These are phyloP conservation scores for Apolygus lucorum DNA, from an alignment of 1,140 invertebrate species.

Conservation along the genomic window DNA sequence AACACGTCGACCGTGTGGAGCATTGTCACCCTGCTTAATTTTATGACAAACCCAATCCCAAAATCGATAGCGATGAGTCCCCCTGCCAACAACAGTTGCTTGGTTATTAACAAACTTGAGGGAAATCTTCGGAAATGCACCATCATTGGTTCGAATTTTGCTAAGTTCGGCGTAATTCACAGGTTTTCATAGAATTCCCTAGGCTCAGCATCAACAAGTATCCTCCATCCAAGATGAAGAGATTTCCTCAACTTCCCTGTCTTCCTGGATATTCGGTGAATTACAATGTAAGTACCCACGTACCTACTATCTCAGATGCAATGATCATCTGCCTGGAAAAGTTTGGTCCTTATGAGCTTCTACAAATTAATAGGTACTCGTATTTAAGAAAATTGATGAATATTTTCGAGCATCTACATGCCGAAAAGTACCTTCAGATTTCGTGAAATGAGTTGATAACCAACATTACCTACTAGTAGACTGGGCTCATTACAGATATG, in stretches of 20 bases:
- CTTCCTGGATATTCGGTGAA: constrained; percentile 12
- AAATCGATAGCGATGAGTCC: too few species aligned
- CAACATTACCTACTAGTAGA: not conserved
- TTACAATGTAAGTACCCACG: constrained; percentile 6
- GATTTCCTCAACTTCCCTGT: constrained; percentile 7
- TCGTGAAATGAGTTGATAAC: not conserved
- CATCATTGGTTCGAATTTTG: too few species aligned
- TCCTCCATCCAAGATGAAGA: not conserved
- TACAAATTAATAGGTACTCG: not conserved
- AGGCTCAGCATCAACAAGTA: too few species aligned
- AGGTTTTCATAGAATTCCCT: too few species aligned
- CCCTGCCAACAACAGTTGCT: too few species aligned
- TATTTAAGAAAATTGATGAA: not conserved
- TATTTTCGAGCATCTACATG: not conserved
- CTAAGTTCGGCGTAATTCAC: too few species aligned
- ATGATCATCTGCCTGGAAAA: not conserved
- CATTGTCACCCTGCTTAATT: too few species aligned
- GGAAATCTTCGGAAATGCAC: too few species aligned
- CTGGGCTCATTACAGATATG: too few species aligned
- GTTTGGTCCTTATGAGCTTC: not conserved
- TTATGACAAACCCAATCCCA: too few species aligned
- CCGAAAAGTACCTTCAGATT: not conserved
- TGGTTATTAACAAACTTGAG: too few species aligned
- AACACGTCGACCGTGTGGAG: too few species aligned
- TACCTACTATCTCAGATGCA: not conserved